Conservation (phyloP, 2,888 invertebrate species). For the Hymenopus coronatus region DNA sequence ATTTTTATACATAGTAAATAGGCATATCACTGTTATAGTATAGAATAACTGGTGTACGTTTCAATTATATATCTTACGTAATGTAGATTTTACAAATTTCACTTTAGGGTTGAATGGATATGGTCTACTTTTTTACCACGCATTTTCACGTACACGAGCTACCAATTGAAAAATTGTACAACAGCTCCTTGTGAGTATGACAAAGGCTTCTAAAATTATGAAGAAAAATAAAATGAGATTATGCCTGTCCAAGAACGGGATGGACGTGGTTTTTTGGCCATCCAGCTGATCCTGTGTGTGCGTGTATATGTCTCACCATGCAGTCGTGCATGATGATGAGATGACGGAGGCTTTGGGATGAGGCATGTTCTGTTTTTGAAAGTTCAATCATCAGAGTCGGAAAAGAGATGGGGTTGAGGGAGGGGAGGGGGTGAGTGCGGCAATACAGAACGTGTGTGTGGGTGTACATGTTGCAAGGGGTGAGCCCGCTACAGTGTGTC, state of each 20-base stretch:
- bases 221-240: not conserved
- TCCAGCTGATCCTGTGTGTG: not conserved
- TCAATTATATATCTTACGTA: too few species aligned
- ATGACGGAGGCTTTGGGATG: not conserved
- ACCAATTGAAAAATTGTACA: too few species aligned
- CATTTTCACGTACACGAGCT: too few species aligned
- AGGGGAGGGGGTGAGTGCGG: conserved; percentile 55
- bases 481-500: conserved; percentile 13
- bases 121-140: too few species aligned
- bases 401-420: conserved; percentile 47
- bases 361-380: conserved; percentile 25
- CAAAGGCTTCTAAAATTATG: not conserved
- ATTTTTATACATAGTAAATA: too few species aligned
- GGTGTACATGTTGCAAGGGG: not conserved
- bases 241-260: not conserved
- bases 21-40: too few species aligned
- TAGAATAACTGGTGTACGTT: too few species aligned
- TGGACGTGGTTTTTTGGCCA: not conserved
- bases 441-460: conserved; percentile 43
- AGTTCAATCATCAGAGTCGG: conserved; percentile 27
- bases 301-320: not conserved
- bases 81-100: too few species aligned
- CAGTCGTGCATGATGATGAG: conserved; percentile 11
- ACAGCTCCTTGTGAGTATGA: too few species aligned
- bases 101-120: too few species aligned